Evolutionary conservation across 1,140 invertebrate genomes (phyloP).

Genomic region (Dolichoris vasculosae): DNA sequence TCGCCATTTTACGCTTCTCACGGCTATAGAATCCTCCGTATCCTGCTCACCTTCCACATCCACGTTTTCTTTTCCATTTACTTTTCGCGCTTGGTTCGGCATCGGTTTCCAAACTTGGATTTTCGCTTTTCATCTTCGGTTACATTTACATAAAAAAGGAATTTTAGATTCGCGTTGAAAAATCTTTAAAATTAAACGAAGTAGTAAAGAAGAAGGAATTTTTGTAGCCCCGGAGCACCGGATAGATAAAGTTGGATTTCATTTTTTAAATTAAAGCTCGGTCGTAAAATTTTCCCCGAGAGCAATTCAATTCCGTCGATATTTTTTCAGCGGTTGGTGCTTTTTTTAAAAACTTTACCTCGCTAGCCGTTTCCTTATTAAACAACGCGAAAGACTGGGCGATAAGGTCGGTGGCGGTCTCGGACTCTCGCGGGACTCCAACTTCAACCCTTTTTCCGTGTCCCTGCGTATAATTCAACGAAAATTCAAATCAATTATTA

Average conservation of each 20-base stretch:
- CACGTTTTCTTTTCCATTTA: conserved; percentile 11
- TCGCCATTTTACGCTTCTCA: neutral
- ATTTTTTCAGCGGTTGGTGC: conserved; percentile 69
- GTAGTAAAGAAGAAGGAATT: neutral
- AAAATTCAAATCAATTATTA: conserved; percentile 63
- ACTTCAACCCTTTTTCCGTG: conserved; percentile 67
- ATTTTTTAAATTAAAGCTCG: conserved; percentile 6
- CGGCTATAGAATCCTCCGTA: neutral
- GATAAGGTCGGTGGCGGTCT: neutral
- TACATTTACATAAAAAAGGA: conserved; percentile 15
- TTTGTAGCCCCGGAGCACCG: neutral
- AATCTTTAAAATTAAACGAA: conserved; percentile 25
- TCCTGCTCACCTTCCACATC: neutral
- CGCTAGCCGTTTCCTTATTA: conserved; percentile 68
- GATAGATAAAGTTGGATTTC: neutral
- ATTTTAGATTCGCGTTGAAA: neutral
- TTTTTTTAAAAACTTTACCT: conserved; percentile 71
- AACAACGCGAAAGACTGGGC: conserved; percentile 52
- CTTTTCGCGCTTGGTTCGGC: neutral
- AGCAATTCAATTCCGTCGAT: conserved; percentile 71
- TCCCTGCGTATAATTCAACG: conserved; percentile 43
- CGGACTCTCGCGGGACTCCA: conserved; percentile 64
- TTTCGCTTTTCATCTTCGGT: neutral
- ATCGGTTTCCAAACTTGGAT: neutral
- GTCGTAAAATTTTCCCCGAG: conserved; percentile 47